Base-by-base conservation (phyloP, 2,113 vertebrate species). In the Gymnogyps californianus region DNA sequence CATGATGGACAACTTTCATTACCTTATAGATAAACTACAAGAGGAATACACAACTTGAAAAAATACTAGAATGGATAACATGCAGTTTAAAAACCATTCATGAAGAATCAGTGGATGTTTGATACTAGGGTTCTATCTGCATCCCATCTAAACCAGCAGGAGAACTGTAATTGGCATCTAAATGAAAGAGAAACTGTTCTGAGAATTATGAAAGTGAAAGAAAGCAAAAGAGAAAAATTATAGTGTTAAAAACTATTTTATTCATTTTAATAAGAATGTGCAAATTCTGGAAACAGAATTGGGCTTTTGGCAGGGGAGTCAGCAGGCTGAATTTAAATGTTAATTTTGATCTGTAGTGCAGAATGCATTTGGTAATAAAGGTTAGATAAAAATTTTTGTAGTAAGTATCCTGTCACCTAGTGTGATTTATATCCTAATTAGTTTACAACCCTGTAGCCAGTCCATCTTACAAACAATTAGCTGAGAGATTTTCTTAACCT, bases 341-440 rank as follows among this genome's bases (percentile, higher is more conserved):
- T 93, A 93, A 83, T 87, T 94, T 88, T 92, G 90, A 95, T 94
- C 66, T 42, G 54, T 83, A 77, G 40, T 25, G 49, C 54, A 88
- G 78, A 90, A 94, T 88, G 28, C 40, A 29, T 76, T 92, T 66
- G 19, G 28, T 77, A 70, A 90, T 88, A 82, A 92, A 93, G 49
- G 49, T 42, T 86, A 91, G 78, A 74, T 32, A 49, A 7, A 76
- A 38, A 42, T 84, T 92, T 93, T 82, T 66, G 42, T 49, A 67
- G 59, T 40, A 89, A 76, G 59, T 70, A 65, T 91, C 19, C 34
- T 91, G 57, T 91, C 81, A 69, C 62, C 62, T 34, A 11, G 5
- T 80, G 66, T 74, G 76, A 96, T 93, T 96, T 91, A 90, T 93
- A 74, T 85, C 66, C 81, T 86, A 94, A 97, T 94, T 95, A 96